These are phyloP conservation scores for Polymixis lichenea DNA, from an alignment of 2,888 invertebrate species.

Conservation along the genomic window DNA sequence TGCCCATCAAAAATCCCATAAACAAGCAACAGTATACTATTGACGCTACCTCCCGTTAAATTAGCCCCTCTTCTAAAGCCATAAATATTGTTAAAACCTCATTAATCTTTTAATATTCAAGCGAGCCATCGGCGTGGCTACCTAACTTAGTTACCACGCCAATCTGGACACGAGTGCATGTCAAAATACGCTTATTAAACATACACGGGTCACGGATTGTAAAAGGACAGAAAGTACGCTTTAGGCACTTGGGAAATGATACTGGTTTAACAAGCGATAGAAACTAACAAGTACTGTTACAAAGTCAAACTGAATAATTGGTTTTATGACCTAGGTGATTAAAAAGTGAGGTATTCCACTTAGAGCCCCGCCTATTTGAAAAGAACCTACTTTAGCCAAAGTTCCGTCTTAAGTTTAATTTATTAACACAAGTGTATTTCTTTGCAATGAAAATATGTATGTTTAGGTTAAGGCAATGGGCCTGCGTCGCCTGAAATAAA, in stretches of 20 bases:
- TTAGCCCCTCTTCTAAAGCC: slow-evolving; percentile 50
- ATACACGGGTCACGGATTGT: slow-evolving; percentile 13
- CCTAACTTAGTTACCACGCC: slow-evolving; percentile 49
- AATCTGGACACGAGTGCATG: slow-evolving; percentile 41
- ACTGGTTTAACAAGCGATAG: background rate
- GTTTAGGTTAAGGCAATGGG: too few species aligned
- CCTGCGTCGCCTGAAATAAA: too few species aligned
- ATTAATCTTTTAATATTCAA: slow-evolving; percentile 66
- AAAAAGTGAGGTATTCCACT: background rate
- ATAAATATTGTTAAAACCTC: slow-evolving; percentile 65
- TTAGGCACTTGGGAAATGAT: slow-evolving; percentile 13
- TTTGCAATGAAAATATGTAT: too few species aligned
- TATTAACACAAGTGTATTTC: too few species aligned
- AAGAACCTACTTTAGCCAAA: background rate
- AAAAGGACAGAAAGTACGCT: slow-evolving; percentile 6
- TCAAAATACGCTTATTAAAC: slow-evolving; percentile 38
- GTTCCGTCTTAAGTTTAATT: too few species aligned
- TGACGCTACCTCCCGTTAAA: slow-evolving; percentile 52
- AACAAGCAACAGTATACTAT: slow-evolving; percentile 46
- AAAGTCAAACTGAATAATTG: background rate
- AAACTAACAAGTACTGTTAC: background rate
- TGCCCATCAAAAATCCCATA: slow-evolving; percentile 31
- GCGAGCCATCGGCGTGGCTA: slow-evolving; percentile 41
- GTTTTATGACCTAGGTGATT: background rate
- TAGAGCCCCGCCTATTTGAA: background rate